Base-by-base conservation (phyloP, 2,113 vertebrate genomes). In the Menidia beryllina region DNA sequence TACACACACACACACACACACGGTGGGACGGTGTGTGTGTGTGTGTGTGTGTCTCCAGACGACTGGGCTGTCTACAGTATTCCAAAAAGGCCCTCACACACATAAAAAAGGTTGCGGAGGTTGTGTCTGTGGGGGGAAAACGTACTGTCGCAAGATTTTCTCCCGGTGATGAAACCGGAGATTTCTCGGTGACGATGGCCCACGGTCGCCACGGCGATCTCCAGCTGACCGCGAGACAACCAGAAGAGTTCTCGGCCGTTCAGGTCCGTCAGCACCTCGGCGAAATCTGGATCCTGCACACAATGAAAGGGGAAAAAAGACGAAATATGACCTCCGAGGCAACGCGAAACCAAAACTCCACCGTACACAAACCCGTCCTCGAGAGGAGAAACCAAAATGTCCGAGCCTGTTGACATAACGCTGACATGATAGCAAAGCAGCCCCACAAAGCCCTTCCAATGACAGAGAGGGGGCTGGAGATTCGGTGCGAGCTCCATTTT, bases 111-210 rank as follows among this genome's bases (percentile, higher is more conserved):
- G 61, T n/a, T n/a, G n/a, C n/a, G n/a, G n/a, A n/a, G n/a, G 30
- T 34, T 34, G 30, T 34, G 30, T 34, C 30, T 34, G 23, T 6
- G 23, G 14, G 11, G 0, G 13, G 21, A 45, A 20, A 20, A 89
- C 96, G 96, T 91, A 99, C 97, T 97, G 87, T 99, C 96, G 30
- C 97, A 99, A 53, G 95, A 95, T 80, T 93, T 96, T 84, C 93
- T 95, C 77, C 93, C 91, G 1, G 95, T 94, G 82, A 98, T 95
- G 90, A 88, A 92, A 62, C 97, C 97, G 0, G 94, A 94, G 86
- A 99, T 93, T 43, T 88, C 92, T 1, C 79, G 86, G 0, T 85
- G 77, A 2, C 92, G 84, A 26, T 21, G 86, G 23, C 89, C 93
- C 70, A 94, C 91, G 0, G 94, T 94, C 66, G 95, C 93, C 6